Evolutionary conservation across 2,888 invertebrate genomes (phyloP).

Genomic region (Protonemura montana): DNA sequence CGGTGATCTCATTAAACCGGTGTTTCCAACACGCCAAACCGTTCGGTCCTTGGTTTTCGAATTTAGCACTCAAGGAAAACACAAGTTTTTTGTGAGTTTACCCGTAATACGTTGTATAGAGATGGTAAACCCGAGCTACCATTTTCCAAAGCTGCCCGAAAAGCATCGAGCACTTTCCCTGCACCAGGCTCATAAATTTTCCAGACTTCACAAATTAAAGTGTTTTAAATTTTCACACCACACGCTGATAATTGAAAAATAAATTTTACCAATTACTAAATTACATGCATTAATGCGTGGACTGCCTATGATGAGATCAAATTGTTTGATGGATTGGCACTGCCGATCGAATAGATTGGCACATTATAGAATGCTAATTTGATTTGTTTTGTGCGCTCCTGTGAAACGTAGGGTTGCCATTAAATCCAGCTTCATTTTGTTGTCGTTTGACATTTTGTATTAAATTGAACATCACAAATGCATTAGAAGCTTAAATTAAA

Average conservation of each 20-base stretch:
- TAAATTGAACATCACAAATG: constrained; percentile 7
- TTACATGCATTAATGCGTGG: not conserved
- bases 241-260: not conserved
- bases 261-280: not conserved
- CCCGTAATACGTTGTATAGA: too few relatives aligned
- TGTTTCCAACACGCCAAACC: too few relatives aligned
- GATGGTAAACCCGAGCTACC: too few relatives aligned
- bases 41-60: too few relatives aligned
- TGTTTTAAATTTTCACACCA: not conserved
- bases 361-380: not conserved
- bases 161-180: too few relatives aligned
- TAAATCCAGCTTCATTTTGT: not conserved
- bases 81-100: too few relatives aligned
- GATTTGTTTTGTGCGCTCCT: not conserved
- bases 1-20: too few relatives aligned
- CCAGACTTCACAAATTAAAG: not conserved
- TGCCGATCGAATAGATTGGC: not conserved
- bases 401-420: not conserved
- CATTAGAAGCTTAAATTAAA: not conserved
- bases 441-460: not conserved
- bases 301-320: not conserved
- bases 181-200: not conserved
- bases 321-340: not conserved
- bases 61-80: too few relatives aligned
- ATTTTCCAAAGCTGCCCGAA: too few relatives aligned